Base-by-base conservation (phyloP, 1,140 invertebrate species). In the Potamilus streckersoni region DNA sequence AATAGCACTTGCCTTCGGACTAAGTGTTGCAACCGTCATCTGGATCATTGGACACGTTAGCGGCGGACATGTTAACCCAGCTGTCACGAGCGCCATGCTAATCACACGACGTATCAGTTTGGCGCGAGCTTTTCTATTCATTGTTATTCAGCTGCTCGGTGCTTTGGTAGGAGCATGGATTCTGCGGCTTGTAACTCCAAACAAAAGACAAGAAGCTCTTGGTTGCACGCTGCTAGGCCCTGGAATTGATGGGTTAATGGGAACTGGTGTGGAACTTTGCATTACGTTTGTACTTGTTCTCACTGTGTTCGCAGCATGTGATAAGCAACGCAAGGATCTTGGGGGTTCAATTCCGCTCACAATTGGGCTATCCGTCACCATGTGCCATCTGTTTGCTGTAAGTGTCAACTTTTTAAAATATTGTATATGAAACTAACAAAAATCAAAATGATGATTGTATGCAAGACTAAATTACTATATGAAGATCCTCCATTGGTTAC, bases 21-120 rank as follows among this genome's bases (percentile, higher is more conserved):
- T 90, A 2, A 82, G 83, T 60, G 83, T 90, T 6, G 87, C 85
- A 16, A 89, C 88, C 15, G 82, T 88, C 60, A 83, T 90, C 2
- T 88, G 87, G 87, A 83, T 77, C 31, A 91, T 97, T 64, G 95
- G 95, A 27, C 95, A 96, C 79, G 91, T 97, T 6, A 96, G 94
- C 72, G 96, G 96, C 56, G 95, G 95, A 69, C 96, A 97, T 88
- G 94, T 97, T 73, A 97, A 97, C 88, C 96, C 96, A 2, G 95
- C 96, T 0, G 95, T 97, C 0, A 96, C 95, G 0, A 68, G 93
- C 14, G 95, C 94, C 16, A 92, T 96, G 73, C 89, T 97, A n/a
- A 75, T 85, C 8, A 85, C 87, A 2, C 74, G 86, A 15, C 85
- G 87, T 68, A 87, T 89, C 80, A 88, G 85, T 65, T 66, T 90